These are phyloP conservation scores for Acanthosepion lycidas DNA, from an alignment of 2,888 invertebrate genomes.

Conservation along the genomic window DNA sequence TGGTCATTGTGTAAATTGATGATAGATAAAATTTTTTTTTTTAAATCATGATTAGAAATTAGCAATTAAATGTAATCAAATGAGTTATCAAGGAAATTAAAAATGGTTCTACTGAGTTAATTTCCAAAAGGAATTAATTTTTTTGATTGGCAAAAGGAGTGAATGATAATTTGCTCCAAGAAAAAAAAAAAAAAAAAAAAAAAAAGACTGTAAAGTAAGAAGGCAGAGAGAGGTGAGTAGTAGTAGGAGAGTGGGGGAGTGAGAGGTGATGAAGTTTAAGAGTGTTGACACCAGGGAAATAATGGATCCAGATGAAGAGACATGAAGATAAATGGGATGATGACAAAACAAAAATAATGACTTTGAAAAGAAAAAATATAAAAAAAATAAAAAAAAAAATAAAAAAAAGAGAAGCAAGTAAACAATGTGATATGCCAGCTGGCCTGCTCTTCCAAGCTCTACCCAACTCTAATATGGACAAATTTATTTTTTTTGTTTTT, in stretches of 20 bases:
- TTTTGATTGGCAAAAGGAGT: too few species aligned
- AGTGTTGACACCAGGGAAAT: background rate
- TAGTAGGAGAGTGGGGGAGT: background rate
- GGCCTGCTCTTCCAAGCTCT: background rate
- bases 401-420: background rate
- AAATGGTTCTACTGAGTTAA: too few species aligned
- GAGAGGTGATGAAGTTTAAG: background rate
- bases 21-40: too few species aligned
- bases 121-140: too few species aligned
- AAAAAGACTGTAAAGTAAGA: background rate
- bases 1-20: too few species aligned
- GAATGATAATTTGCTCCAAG: too few species aligned
- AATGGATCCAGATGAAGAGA: background rate
- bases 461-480: background rate
- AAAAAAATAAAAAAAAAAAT: too few species aligned
- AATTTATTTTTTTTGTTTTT: background rate
- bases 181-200: too few species aligned
- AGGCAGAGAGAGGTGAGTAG: background rate
- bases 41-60: too few species aligned
- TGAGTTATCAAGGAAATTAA: too few species aligned
- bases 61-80: too few species aligned
- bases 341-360: background rate
- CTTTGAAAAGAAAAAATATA: background rate
- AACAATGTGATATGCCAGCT: slow-evolving; percentile 24
- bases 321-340: background rate